phyloP scores from a whole-genome alignment of 2,888 invertebrate genomes.

The Odontocolon sp. region DNA sequence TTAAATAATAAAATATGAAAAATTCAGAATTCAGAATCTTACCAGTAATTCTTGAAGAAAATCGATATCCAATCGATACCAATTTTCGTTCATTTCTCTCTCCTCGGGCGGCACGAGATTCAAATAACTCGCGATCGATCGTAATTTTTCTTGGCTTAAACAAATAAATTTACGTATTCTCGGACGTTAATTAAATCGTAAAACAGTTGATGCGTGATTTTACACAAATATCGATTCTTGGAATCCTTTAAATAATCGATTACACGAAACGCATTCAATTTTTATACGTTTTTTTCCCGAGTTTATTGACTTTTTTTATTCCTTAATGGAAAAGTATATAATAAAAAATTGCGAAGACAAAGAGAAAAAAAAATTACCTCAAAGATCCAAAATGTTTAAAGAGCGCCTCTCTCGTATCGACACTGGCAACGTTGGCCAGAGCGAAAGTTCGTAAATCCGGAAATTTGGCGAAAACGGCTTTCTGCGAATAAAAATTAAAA shows the following conservation, averaged over 20 bases:
- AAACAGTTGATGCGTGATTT: too few species aligned
- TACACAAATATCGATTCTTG: too few species aligned
- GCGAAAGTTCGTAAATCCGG: conserved; percentile 93
- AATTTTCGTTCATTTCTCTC: conserved; percentile 86
- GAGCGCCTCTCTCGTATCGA: conserved; percentile 94
- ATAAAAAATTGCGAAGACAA: not conserved
- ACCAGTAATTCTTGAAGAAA: conserved; percentile 94
- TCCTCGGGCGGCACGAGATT: conserved; percentile 91
- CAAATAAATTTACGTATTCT: too few species aligned
- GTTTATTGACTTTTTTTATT: too few species aligned
- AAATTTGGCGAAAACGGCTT: conserved; percentile 96
- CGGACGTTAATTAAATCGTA: too few species aligned
- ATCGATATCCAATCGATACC: conserved; percentile 90
- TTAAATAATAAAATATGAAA: not conserved
- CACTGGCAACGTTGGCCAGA: conserved; percentile 95
- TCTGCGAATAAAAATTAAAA: conserved; percentile 82
- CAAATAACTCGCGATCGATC: conserved; percentile 92
- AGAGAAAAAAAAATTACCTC: conserved; percentile 81
- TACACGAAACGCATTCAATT: too few species aligned
- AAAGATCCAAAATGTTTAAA: conserved; percentile 92
- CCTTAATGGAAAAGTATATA: too few species aligned
- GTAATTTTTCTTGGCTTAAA: conserved; percentile 88
- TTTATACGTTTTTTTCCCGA: too few species aligned
- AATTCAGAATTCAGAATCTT: conserved; percentile 73
- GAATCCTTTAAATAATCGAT: too few species aligned